A percentile compares a stretch with the other conserved stretches of the same genome.
Conservation (phyloP, 2,888 invertebrate species). For the Eupithecia inturbata region DNA sequence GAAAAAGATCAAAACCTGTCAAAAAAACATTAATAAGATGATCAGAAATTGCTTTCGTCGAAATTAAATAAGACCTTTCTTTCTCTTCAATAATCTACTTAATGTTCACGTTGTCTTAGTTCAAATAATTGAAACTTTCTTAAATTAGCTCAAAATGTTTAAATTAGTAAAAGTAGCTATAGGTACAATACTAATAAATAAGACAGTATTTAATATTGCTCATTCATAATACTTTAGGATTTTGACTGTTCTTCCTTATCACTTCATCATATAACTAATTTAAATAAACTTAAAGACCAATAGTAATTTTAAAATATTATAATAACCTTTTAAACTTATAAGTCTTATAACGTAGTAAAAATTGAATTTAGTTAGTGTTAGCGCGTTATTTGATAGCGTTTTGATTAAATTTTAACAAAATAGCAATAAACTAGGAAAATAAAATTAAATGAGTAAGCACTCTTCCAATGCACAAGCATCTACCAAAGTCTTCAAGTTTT, state of each 20-base stretch:
- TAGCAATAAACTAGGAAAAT: constrained; percentile 69
- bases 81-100: not conserved
- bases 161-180: constrained; percentile 34
- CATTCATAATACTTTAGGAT: constrained; percentile 60
- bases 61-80: not conserved
- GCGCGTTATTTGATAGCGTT: constrained; percentile 69
- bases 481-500: constrained; percentile 36
- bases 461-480: constrained; percentile 58
- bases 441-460: constrained; percentile 57
- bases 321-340: constrained; percentile 65
- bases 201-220: constrained; percentile 62
- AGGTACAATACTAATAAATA: constrained; percentile 28
- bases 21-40: not conserved
- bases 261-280: constrained; percentile 64
- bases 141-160: constrained; percentile 22
- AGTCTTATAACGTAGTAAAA: constrained; percentile 58
- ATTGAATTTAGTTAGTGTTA: constrained; percentile 64
- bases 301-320: constrained; percentile 75
- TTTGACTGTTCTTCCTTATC: constrained; percentile 67
- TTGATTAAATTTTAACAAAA: constrained; percentile 56
- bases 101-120: not conserved
- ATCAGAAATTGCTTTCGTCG: not conserved
- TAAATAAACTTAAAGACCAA: constrained; percentile 79
- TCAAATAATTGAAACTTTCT: not conserved
- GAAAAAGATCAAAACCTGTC: not conserved